Conservation (phyloP, 2,888 invertebrate genomes). For the Pimpla rufipes region DNA sequence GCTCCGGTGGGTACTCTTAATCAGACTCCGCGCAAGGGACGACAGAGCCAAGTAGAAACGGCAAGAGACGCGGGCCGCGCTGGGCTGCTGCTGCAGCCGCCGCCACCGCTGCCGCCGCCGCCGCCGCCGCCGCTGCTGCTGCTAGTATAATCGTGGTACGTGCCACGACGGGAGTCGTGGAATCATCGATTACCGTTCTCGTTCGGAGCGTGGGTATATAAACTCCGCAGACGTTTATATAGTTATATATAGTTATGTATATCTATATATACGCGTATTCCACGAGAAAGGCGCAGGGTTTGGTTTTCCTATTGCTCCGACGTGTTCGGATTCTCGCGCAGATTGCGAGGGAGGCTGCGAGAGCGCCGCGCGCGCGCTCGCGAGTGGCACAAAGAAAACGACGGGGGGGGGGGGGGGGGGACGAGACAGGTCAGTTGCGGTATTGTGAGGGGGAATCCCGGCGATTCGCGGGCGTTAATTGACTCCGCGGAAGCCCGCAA, state of each 20-base stretch:
- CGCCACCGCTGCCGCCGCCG: too few species aligned
- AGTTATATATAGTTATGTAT: not conserved
- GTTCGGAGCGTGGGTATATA: constrained; percentile 37
- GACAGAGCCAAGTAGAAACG: constrained; percentile 33
- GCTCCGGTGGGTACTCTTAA: constrained; percentile 23
- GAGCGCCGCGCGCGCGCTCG: not conserved
- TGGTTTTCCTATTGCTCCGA: not conserved
- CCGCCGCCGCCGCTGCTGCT: too few species aligned
- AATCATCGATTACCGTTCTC: constrained; percentile 52
- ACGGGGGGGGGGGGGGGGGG: not conserved
- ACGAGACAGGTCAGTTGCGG: constrained; percentile 12
- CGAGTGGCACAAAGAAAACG: constrained; percentile 38
- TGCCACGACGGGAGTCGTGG: constrained; percentile 40
- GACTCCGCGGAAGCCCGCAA: constrained; percentile 31
- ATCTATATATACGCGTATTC: not conserved
- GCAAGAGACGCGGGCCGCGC: constrained; percentile 17
- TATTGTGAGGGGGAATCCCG: not conserved
- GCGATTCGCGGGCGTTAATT: constrained; percentile 43
- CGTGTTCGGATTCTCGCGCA: not conserved
- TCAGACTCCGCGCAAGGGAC: constrained; percentile 34
- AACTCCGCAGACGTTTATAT: constrained; percentile 21
- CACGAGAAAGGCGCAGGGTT: not conserved
- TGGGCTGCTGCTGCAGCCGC: constrained; percentile 31
- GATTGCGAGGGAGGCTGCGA: not conserved
- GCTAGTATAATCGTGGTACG: constrained; percentile 38